Evolutionary conservation across 1,140 invertebrate species (phyloP).

Genomic region (Penaeus chinensis): DNA sequence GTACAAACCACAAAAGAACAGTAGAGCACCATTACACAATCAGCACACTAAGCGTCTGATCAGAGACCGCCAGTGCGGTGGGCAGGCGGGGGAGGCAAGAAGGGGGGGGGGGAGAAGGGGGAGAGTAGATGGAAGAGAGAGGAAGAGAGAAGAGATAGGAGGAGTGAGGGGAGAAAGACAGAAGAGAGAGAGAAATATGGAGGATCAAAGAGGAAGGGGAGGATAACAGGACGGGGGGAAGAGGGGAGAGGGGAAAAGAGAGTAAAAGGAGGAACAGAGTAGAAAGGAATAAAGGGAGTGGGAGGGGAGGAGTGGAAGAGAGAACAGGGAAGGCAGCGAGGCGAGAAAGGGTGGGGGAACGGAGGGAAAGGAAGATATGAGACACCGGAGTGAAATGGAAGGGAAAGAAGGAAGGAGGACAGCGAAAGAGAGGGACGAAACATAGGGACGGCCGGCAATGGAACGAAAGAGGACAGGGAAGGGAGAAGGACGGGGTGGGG

Average conservation of each 20-base stretch:
- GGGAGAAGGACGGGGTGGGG: not conserved
- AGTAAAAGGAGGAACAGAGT: not conserved
- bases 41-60: too few species aligned
- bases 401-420: not conserved
- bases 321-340: not conserved
- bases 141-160: not conserved
- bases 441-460: too few species aligned
- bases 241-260: not conserved
- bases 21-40: too few species aligned
- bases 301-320: not conserved
- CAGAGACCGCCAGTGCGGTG: too few species aligned
- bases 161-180: conserved; percentile 1
- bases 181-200: not conserved
- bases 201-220: not conserved
- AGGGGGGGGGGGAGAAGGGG: not conserved
- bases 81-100: not conserved
- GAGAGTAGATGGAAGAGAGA: not conserved
- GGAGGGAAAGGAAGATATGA: not conserved
- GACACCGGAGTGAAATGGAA: not conserved
- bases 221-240: not conserved
- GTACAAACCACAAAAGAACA: too few species aligned
- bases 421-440: conserved; percentile 7
- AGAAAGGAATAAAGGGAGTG: not conserved
- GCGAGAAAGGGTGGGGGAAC: not conserved
- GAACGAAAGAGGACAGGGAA: not conserved